phyloP scores from a whole-genome alignment of 2,113 vertebrate genomes.

The Numida meleagris region DNA sequence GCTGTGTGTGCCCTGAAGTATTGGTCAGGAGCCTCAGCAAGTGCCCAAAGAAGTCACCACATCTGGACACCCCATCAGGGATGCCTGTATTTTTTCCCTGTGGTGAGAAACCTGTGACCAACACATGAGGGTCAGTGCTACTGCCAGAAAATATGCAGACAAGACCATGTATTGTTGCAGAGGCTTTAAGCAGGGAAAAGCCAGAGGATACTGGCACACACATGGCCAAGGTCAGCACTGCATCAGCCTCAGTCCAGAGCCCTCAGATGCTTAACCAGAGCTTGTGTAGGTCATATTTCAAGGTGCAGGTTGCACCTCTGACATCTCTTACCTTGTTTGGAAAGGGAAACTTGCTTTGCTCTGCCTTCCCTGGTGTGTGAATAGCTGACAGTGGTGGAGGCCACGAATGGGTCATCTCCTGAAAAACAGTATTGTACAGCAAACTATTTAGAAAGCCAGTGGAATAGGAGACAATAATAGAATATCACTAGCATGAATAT shows the following conservation, averaged over 20 bases:
- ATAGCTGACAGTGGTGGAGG: conserved; percentile 83
- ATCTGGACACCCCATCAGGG: neutral
- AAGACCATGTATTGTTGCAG: neutral
- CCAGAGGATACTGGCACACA: neutral
- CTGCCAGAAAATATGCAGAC: neutral
- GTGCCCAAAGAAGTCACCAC: neutral
- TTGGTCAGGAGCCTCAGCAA: neutral
- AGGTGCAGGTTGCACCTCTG: neutral
- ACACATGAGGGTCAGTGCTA: neutral
- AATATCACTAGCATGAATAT: neutral
- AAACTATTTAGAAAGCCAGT: conserved; percentile 27
- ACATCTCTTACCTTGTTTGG: conserved; percentile 82
- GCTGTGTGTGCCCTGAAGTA: neutral
- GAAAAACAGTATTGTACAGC: conserved; percentile 34
- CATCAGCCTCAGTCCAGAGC: neutral
- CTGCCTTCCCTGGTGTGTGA: conserved; percentile 86
- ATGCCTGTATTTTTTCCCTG: neutral
- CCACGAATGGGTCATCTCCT: conserved; percentile 97
- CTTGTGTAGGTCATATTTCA: neutral
- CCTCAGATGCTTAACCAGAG: neutral
- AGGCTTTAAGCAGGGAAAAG: neutral
- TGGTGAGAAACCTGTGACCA: fast-evolving
- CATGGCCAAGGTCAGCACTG: fast-evolving
- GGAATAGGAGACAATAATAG: neutral
- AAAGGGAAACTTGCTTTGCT: conserved; percentile 85